Conservation (phyloP, 2,113 vertebrate genomes). For the Mellivora capensis region DNA sequence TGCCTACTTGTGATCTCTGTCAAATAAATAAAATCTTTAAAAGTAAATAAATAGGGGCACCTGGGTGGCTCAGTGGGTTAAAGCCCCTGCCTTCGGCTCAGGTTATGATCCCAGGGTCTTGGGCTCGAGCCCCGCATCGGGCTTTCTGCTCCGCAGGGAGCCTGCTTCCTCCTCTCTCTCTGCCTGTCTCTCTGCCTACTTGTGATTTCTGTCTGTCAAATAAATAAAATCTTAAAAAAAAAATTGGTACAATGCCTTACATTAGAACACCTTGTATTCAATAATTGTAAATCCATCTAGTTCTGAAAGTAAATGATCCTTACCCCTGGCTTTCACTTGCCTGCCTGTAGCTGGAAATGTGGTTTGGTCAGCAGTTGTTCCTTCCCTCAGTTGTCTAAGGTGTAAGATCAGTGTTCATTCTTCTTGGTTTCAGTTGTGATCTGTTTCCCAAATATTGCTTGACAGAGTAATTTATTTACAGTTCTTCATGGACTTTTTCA, state of each 20-base stretch:
- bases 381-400: not conserved
- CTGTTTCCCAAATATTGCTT: conserved; percentile 5
- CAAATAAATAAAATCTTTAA: no score
- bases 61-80: no score
- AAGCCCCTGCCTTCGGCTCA: no score
- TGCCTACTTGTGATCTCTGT: no score
- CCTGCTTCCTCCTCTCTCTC: no score
- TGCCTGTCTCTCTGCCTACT: no score
- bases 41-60: no score
- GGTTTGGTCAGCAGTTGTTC: not conserved
- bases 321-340: not conserved
- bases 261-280: not conserved
- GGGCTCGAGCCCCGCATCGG: no score
- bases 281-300: not conserved
- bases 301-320: conserved; percentile 23
- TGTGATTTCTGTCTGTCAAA: no score
- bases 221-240: not conserved
- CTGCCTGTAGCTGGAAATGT: not conserved
- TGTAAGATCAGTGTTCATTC: not conserved
- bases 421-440: not conserved
- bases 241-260: not conserved
- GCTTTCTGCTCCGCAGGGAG: no score
- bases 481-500: not conserved
- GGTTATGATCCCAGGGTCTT: no score
- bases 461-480: not conserved